phyloP scores from a whole-genome alignment of 1,140 invertebrate genomes.

The Olivierus martensii region DNA sequence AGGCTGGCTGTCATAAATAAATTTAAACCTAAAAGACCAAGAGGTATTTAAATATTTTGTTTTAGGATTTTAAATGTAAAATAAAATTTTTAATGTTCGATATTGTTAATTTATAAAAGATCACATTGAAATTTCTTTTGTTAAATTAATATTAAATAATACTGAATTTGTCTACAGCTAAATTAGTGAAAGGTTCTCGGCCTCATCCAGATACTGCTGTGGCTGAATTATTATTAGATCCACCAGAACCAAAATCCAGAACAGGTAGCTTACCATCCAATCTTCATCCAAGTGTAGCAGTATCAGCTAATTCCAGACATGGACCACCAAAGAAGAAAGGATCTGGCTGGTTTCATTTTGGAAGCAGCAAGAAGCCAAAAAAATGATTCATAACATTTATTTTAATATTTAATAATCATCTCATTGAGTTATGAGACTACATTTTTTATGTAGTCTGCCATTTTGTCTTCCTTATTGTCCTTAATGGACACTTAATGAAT shows the following conservation, averaged over 20 bases:
- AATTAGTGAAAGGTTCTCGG: slow-evolving; percentile 13
- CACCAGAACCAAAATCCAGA: slow-evolving; percentile 15
- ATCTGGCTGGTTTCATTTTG: slow-evolving; percentile 23
- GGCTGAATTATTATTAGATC: slow-evolving; percentile 18
- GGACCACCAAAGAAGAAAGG: slow-evolving; percentile 16
- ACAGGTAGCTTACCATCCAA: slow-evolving; percentile 21
- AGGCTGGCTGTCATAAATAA: slow-evolving; percentile 18
- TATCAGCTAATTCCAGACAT: slow-evolving; percentile 13
- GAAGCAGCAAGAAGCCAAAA: slow-evolving; percentile 20
- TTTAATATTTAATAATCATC: too few relatives aligned
- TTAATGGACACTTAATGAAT: too few relatives aligned
- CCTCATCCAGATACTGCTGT: slow-evolving; percentile 19
- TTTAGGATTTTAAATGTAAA: too few relatives aligned
- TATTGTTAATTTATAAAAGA: too few relatives aligned
- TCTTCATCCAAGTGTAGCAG: slow-evolving; percentile 14
- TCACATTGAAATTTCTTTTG: too few relatives aligned
- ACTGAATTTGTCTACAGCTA: slow-evolving; percentile 10
- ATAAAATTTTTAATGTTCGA: too few relatives aligned
- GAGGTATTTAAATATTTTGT: too few relatives aligned
- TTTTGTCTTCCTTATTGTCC: too few relatives aligned
- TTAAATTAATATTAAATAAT: too few relatives aligned
- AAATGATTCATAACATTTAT: slow-evolving; percentile 7
- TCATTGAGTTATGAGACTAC: too few relatives aligned
- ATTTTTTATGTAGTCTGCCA: too few relatives aligned
- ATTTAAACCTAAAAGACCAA: slow-evolving; percentile 18